These are phyloP conservation scores for Trichoplusia ni DNA, from an alignment of 1,140 invertebrate species.

Conservation along the genomic window DNA sequence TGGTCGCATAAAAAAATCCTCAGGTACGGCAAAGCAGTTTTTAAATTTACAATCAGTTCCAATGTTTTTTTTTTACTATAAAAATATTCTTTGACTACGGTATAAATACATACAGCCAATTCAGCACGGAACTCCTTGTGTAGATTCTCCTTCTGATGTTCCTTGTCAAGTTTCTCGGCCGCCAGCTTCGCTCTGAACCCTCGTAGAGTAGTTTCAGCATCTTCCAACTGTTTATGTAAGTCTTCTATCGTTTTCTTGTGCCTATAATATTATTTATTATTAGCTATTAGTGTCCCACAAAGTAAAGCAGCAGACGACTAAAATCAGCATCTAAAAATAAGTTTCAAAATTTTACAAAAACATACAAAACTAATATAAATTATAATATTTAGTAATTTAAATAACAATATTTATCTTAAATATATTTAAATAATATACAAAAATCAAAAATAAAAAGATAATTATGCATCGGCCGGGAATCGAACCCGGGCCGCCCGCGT, in stretches of 20 bases:
- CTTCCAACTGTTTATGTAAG: slow-evolving; percentile 73
- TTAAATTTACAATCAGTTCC: too few relatives aligned
- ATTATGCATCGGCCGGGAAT: slow-evolving; percentile 90
- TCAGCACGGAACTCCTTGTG: slow-evolving; percentile 66
- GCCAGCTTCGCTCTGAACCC: slow-evolving; percentile 75
- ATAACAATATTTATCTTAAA: not conserved
- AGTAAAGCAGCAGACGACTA: not conserved
- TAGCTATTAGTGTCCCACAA: not conserved
- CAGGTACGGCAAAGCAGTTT: too few relatives aligned
- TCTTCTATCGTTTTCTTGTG: slow-evolving; percentile 70
- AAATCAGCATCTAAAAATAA: not conserved
- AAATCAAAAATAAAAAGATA: slow-evolving; percentile 52
- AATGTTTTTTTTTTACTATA: too few relatives aligned
- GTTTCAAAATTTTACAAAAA: slow-evolving; percentile 22
- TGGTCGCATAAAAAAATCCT: too few relatives aligned
- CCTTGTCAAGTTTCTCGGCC: slow-evolving; percentile 69
- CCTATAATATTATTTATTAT: slow-evolving; percentile 41
- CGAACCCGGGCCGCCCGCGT: slow-evolving; percentile 95
- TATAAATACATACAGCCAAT: slow-evolving; percentile 53
- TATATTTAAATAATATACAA: not conserved
- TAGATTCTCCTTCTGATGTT: slow-evolving; percentile 66
- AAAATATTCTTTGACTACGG: not conserved
- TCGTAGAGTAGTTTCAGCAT: slow-evolving; percentile 69
- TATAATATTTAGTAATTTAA: not conserved
- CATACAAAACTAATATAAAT: slow-evolving; percentile 6